phyloP scores from a whole-genome alignment of 2,113 vertebrate genomes.

The Empidonax alnorum region DNA sequence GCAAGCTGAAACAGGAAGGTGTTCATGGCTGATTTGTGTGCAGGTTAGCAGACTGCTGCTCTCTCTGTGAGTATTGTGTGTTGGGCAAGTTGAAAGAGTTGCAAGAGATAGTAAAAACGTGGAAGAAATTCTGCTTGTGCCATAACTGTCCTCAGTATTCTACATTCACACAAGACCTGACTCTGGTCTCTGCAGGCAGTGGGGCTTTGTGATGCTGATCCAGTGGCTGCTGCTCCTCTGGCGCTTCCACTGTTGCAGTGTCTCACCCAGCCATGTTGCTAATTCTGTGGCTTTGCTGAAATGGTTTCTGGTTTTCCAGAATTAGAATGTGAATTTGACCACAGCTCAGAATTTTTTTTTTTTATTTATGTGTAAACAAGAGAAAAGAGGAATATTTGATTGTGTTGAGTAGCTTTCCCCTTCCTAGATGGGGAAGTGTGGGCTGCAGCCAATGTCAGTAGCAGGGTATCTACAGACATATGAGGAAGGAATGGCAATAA shows the following conservation, averaged over 20 bases:
- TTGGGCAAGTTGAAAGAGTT: not conserved
- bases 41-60: not conserved
- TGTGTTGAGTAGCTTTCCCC: not conserved
- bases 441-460: not conserved
- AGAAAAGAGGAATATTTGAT: not conserved
- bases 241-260: rapidly evolving
- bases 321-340: not conserved
- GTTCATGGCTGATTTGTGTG: not conserved
- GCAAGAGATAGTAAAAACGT: not conserved
- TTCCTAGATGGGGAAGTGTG: not conserved
- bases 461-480: not conserved
- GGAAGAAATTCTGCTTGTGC: not conserved
- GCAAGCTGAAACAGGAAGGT: not conserved
- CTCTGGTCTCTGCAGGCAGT: not conserved
- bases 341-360: not conserved
- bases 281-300: not conserved
- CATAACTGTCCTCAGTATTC: not conserved
- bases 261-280: not conserved
- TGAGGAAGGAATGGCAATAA: not conserved
- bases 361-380: not conserved
- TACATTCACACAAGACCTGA: not conserved
- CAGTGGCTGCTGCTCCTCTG: not conserved
- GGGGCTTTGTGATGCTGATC: not conserved
- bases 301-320: not conserved
- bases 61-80: not conserved